These are phyloP conservation scores for Manis pentadactyla DNA, from an alignment of 2,797 vertebrate species.

Conservation along the genomic window DNA sequence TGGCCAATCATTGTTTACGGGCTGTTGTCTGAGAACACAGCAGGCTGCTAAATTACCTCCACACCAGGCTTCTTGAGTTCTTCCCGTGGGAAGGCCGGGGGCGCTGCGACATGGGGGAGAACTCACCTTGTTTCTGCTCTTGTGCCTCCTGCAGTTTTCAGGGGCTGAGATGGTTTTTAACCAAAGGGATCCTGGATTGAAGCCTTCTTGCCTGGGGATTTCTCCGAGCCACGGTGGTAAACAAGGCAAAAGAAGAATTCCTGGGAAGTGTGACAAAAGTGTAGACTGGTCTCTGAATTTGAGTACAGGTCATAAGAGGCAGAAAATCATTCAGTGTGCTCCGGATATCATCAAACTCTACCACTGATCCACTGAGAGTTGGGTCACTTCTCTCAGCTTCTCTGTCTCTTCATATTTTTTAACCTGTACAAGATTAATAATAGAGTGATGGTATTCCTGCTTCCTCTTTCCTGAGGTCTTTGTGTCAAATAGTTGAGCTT, in stretches of 20 bases:
- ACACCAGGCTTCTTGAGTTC: conserved; percentile 58
- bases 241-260: neutral
- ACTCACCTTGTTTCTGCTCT: neutral
- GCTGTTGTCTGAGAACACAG: conserved; percentile 68
- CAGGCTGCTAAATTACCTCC: conserved; percentile 63
- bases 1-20: conserved; percentile 79
- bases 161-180: neutral
- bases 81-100: neutral
- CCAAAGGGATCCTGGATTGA: neutral
- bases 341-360: neutral
- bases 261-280: neutral
- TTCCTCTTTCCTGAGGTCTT: neutral
- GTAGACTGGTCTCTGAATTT: neutral
- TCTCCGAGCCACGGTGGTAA: neutral
- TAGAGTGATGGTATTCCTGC: neutral
- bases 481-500: neutral
- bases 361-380: neutral
- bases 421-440: neutral
- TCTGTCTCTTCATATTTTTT: neutral
- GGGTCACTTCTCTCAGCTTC: neutral
- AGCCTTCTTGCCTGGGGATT: neutral
- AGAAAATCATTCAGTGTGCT: neutral
- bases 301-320: neutral
- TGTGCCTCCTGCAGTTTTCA: neutral
- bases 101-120: neutral